Evolutionary conservation across 2,888 invertebrate genomes (phyloP), one percentile per base, ranked within the genome.

Genomic region (Iselma pallidipennis): DNA sequence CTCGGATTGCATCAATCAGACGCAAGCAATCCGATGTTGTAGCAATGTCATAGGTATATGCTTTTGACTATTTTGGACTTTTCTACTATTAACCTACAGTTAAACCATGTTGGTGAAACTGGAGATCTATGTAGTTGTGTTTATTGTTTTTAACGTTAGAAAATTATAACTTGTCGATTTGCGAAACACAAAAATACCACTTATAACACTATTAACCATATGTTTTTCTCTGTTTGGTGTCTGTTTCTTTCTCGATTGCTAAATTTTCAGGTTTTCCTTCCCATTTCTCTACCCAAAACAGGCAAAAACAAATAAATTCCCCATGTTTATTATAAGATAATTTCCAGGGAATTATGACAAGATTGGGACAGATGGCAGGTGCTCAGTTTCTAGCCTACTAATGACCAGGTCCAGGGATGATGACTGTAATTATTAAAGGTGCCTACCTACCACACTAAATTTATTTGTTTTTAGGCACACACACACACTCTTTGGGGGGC

Each of bases 351-450:
- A 33, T 33, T 33, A 33, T 33, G 31, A 33, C 31, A 33, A 14
- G 31, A 33, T 33, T 29, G 5, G 37, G 37, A 37, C 37, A 37
- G 37, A 37, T 37, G 37, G 37, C 37, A 37, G 37, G 37, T 37
- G 37, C 16, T 16, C 37, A 3, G 37, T 37, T 37, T 37, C 37
- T 37, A 37, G 37, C 37, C 37, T 37, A 37, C 16, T 56, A 60
- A 60, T 49, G 37, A 37, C 16, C 37, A 9, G 37, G 37, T 37
- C 16, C 16, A 9, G 16, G 37, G 62, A 58, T 55, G 58, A 62
- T 62, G 26, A 62, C 55, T 58, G 62, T 62, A 52, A 62, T 62
- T 62, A 62, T 55, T 12, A 16, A 49, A 62, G 62, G 58, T 62
- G 62, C 62, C 55, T 45, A 45, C 55, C 55, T 55, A 45, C 54